Percentiles rank a stretch among this genome's conserved stretches.
These are phyloP conservation scores for Dromas ardeola DNA, from an alignment of 2,113 vertebrate species.

Conservation along the genomic window DNA sequence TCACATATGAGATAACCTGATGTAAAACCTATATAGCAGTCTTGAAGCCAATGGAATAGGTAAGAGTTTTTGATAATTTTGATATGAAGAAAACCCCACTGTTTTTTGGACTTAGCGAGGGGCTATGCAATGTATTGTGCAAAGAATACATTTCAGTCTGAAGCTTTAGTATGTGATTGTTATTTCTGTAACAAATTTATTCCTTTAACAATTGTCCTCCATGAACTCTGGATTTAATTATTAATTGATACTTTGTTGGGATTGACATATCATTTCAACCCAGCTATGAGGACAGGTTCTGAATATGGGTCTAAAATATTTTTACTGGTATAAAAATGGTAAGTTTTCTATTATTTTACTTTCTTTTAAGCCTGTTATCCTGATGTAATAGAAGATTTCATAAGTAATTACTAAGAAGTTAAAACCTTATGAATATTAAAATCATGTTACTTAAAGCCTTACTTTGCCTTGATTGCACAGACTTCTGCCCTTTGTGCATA, in stretches of 20 bases:
- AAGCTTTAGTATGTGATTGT: background rate
- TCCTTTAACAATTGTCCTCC: background rate
- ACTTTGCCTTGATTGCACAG: background rate
- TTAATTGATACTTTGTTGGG: background rate
- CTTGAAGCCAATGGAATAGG: background rate
- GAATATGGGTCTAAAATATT: background rate
- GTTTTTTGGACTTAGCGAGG: background rate
- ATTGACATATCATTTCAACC: background rate
- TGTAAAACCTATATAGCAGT: background rate
- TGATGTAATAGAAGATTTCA: background rate
- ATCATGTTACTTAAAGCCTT: background rate
- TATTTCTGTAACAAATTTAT: background rate
- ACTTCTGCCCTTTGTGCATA: background rate
- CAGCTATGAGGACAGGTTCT: background rate
- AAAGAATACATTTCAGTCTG: background rate
- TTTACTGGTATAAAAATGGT: background rate
- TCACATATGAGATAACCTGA: background rate
- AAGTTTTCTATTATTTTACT: background rate
- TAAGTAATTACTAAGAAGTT: constrained; percentile 8
- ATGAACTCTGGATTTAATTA: background rate
- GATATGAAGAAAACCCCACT: background rate
- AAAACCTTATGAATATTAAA: constrained; percentile 52
- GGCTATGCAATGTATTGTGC: background rate
- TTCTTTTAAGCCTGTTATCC: background rate
- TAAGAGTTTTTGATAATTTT: background rate